These are phyloP conservation scores for Stenichneumon culpator DNA, from an alignment of 2,888 invertebrate species.

Conservation along the genomic window DNA sequence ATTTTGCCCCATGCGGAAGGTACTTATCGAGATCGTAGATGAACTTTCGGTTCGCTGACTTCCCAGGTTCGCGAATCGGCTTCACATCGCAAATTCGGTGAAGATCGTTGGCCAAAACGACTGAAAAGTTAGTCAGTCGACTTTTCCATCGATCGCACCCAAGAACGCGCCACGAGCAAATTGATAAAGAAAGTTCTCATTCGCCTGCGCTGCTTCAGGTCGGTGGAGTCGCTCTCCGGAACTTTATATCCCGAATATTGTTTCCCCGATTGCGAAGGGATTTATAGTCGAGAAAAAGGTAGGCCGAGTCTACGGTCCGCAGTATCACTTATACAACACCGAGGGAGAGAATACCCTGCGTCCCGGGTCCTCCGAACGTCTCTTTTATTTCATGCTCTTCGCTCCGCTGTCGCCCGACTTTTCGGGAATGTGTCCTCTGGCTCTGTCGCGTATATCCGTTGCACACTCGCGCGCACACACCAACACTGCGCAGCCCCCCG, in stretches of 20 bases:
- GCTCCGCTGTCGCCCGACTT: conserved; percentile 26
- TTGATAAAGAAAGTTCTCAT: neutral
- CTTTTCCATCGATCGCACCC: too few species aligned
- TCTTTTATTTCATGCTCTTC: conserved; percentile 47
- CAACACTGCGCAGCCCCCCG: neutral
- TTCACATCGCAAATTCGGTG: too few species aligned
- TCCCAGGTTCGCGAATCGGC: too few species aligned
- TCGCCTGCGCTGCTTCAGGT: too few species aligned
- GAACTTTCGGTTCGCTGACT: too few species aligned
- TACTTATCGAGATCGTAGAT: too few species aligned
- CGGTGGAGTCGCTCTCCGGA: conserved; percentile 16
- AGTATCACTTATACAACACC: conserved; percentile 39
- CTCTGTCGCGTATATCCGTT: conserved; percentile 9
- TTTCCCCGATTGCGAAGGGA: conserved; percentile 27
- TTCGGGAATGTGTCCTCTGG: conserved; percentile 38
- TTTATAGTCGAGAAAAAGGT: conserved; percentile 25
- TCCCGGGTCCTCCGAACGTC: conserved; percentile 23
- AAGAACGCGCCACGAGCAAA: neutral
- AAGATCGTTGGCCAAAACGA: too few species aligned
- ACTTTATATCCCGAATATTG: conserved; percentile 51
- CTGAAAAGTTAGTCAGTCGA: too few species aligned
- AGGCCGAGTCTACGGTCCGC: conserved; percentile 4
- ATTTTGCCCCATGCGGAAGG: too few species aligned
- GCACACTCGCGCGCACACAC: neutral
- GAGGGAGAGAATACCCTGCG: conserved; percentile 3